A percentile compares a stretch with the other conserved stretches of the same genome.
phyloP scores from a whole-genome alignment of 2,113 vertebrate genomes.

The Aptenodytes patagonicus region DNA sequence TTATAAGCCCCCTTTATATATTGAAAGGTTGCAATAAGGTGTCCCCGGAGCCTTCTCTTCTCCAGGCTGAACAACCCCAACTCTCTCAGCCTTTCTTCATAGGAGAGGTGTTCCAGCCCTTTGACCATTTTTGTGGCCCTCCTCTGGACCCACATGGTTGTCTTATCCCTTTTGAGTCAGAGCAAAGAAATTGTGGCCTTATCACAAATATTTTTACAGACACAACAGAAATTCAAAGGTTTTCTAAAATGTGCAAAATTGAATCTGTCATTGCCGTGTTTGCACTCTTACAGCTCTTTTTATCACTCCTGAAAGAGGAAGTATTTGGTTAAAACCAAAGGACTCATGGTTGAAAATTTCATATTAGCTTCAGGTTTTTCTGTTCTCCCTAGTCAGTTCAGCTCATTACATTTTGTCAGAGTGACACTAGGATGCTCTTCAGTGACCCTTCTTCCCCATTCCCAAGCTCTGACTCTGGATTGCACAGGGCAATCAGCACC shows the following conservation, averaged over 20 bases:
- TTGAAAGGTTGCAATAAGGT: not conserved
- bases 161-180: not conserved
- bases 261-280: not conserved
- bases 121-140: not conserved
- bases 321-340: not conserved
- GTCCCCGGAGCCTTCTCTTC: not conserved
- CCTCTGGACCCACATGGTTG: not conserved
- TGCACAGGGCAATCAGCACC: not conserved
- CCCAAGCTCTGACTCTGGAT: not conserved
- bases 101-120: not conserved
- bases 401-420: not conserved
- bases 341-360: not conserved
- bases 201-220: not conserved
- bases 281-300: not conserved
- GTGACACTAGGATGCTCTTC: not conserved
- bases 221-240: not conserved
- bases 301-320: not conserved
- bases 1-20: too few relatives aligned
- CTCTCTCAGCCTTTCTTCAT: not conserved
- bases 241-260: not conserved
- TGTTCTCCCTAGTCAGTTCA: not conserved
- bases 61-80: not conserved
- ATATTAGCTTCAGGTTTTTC: not conserved
- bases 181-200: not conserved
- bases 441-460: accelerated